These are phyloP conservation scores for Folsomia candida DNA, from an alignment of 2,888 invertebrate species.

Conservation along the genomic window DNA sequence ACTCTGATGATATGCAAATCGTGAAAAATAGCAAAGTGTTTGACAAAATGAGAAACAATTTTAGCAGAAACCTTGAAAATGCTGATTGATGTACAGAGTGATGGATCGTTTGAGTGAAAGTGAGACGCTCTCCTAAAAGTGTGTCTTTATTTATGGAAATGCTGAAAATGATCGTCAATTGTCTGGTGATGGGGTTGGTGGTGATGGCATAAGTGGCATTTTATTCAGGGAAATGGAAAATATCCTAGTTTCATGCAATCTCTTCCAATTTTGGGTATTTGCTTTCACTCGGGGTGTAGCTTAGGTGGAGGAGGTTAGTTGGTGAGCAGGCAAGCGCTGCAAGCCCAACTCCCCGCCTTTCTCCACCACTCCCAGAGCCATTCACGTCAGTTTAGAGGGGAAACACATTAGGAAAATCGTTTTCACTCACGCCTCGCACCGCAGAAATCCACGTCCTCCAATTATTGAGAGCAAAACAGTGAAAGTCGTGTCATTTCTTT, in stretches of 20 bases:
- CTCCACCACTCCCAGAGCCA: constrained; percentile 8
- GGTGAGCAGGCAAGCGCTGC: constrained; percentile 14
- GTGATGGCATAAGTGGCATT: constrained; percentile 6
- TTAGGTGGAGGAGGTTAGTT: no score
- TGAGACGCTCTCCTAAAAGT: not conserved
- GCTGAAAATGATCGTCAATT: constrained; percentile 10
- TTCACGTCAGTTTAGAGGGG: constrained; percentile 14
- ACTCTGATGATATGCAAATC: no score
- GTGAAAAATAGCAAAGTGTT: no score
- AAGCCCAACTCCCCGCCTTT: constrained; percentile 16
- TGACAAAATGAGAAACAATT: not conserved
- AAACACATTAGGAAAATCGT: not conserved
- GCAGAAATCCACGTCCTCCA: no score
- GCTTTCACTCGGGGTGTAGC: constrained; percentile 9
- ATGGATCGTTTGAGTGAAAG: constrained; percentile 6
- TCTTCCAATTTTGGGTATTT: constrained; percentile 5
- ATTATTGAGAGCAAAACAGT: not conserved
- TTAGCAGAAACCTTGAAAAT: not conserved
- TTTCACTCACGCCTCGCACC: not conserved
- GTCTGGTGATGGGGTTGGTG: constrained; percentile 10
- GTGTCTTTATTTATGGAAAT: not conserved
- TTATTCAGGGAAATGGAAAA: constrained; percentile 16
- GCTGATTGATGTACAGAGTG: not conserved
- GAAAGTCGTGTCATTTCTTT: no score
- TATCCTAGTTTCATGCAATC: constrained; percentile 9